A percentile compares a stretch with the other conserved stretches of the same genome.
Conservation (phyloP, 2,113 vertebrate species). For the Pluvianellus socialis region DNA sequence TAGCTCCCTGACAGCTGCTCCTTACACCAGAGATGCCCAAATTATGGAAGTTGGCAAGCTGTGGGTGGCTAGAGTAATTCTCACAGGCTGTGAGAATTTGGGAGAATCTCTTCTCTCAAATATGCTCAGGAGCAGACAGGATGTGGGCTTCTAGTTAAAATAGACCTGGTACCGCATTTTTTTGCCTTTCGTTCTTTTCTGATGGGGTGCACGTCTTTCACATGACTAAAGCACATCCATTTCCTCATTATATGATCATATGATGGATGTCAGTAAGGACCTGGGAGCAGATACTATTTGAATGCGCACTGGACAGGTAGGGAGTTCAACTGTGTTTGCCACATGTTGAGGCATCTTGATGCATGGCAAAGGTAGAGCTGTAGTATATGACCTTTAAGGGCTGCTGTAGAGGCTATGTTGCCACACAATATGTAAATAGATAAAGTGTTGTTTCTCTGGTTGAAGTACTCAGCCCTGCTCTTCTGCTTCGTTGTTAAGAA, state of each 20-base stretch:
- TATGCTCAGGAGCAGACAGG: not conserved
- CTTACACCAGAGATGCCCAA: not conserved
- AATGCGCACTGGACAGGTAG: not conserved
- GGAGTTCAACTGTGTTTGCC: not conserved
- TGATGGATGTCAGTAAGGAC: not conserved
- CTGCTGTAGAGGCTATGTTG: not conserved
- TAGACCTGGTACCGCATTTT: not conserved
- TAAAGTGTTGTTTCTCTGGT: not conserved
- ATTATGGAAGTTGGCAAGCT: not conserved
- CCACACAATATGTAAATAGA: not conserved
- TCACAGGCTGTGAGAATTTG: not conserved
- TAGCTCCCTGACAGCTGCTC: not conserved
- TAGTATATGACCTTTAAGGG: not conserved
- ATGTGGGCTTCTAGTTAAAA: not conserved
- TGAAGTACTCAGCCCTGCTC: not conserved
- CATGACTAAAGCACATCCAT: not conserved
- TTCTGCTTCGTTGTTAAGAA: not conserved
- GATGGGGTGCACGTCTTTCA: not conserved
- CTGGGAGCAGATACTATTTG: not conserved
- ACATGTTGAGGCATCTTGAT: not conserved
- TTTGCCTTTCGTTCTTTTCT: not conserved
- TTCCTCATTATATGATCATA: not conserved
- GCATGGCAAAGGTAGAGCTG: not conserved
- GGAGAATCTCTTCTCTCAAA: not conserved
- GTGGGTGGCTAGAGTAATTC: not conserved